Evolutionary conservation across 2,888 invertebrate genomes (phyloP), one percentile per base, ranked within the genome.

Genomic region (Drosophila flavopinicola): DNA sequence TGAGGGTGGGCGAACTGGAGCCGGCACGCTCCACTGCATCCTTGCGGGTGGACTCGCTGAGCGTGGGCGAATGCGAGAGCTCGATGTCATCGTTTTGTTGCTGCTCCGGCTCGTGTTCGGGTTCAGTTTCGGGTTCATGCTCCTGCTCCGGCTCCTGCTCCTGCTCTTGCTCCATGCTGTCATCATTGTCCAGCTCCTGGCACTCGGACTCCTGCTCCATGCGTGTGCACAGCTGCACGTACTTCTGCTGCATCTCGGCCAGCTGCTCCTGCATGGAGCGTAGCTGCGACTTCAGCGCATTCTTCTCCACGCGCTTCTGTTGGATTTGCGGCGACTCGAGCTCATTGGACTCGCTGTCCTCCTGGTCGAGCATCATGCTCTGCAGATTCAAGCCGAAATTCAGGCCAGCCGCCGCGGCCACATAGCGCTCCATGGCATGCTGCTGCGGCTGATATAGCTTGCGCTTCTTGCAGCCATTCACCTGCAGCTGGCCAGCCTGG

Each of bases 371-470:
- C 91, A 94, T 93, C 64, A 92, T 90, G 80, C 92, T 92, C 76
- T 92, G 93, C 69, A 93, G 90, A 58, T 92, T 92, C 17, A 93
- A 91, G 51, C 94, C 94, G 49, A 93, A 92, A 59, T 93, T 93
- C 51, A 93, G 90, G 39, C 93, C 93, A 2, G 92, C 93, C 1
- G 91, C 91, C 1, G 91, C 91, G 72, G 91, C 93, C 89, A 92
- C 93, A 83, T 92, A 92, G n/a, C 94, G 92, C 77, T 94, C 94
- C 77, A 93, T 94, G 24, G 94, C 94, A 91, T 98, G 97, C 89
- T 98, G 98, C 91, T 98, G 97, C 9, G 98, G 98, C 88, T 98
- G 97, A 90, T 98, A 98, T 25, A 98, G 93, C 91, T 99, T 99
- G 42, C 98, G 94, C 91, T 99, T 99, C 91, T 98, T 98, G 92